Percentiles rank a stretch among this genome's conserved stretches.
Evolutionary conservation across 1,140 invertebrate genomes (phyloP).

Genomic region (Drosophila pseudoananassae): DNA sequence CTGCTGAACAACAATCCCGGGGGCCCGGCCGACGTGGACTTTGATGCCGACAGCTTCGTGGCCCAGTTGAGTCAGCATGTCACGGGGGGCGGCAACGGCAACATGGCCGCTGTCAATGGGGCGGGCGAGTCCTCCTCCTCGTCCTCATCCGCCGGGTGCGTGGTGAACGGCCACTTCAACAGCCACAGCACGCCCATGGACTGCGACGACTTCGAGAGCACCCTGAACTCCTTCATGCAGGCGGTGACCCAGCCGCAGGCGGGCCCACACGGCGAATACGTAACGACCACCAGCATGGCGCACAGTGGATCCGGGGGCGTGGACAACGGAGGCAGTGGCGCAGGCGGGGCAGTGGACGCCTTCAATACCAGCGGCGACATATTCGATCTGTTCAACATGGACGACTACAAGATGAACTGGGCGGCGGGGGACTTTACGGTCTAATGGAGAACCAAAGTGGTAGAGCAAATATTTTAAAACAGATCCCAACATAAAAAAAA

Average conservation of each 20-base stretch:
- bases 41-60: slow-evolving; percentile 79
- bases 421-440: slow-evolving; percentile 81
- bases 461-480: neutral
- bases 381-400: slow-evolving; percentile 83
- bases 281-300: slow-evolving; percentile 27
- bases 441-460: slow-evolving; percentile 37
- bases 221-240: slow-evolving; percentile 76
- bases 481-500: slow-evolving; percentile 1
- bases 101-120: slow-evolving; percentile 18
- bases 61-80: slow-evolving; percentile 74
- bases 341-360: slow-evolving; percentile 57
- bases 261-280: slow-evolving; percentile 50
- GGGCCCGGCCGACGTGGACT: slow-evolving; percentile 58
- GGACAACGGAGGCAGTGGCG: slow-evolving; percentile 15
- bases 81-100: slow-evolving; percentile 21
- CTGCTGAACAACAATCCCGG: slow-evolving; percentile 66
- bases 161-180: slow-evolving; percentile 57
- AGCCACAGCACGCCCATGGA: slow-evolving; percentile 77
- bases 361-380: slow-evolving; percentile 74
- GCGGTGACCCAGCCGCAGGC: slow-evolving; percentile 60
- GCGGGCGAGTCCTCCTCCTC: slow-evolving; percentile 35
- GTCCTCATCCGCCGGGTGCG: neutral
- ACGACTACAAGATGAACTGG: slow-evolving; percentile 84
- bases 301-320: slow-evolving; percentile 14
- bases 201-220: slow-evolving; percentile 83